Evolutionary conservation across 2,113 vertebrate genomes (phyloP), one percentile per base, ranked within the genome.

Genomic region (Progne subis): DNA sequence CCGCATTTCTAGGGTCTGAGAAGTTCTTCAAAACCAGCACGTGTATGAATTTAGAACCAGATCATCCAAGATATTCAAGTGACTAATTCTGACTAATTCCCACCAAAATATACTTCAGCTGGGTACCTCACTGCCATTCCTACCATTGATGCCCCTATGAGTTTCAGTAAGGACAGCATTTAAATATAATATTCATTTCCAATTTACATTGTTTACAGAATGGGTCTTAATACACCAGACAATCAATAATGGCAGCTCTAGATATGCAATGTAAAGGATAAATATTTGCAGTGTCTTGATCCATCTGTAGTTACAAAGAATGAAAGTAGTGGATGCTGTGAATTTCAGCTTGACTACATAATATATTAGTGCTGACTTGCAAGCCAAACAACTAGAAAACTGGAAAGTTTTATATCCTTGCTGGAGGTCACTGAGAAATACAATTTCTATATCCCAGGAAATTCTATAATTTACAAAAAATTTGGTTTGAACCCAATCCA

Each of bases 181-280:
- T 56, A 34, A 67, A 44, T 37, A 67, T 2, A 11, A 4, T 59
- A 23, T 20, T 67, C 8, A n/a, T 81, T 14, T 50, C 85, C 5
- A 55, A 8, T 65, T 75, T 71, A 31, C 2, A 8, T 43, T 49
- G 5, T 72, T 79, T 56, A 26, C 0, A 1, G 8, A 55, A 63
- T 39, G 12, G 15, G 2, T 31, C 18, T 63, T 82, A 47, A 53
- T 68, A 19, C 6, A 82, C 4, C 9, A 63, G 3, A 12, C 1
- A 3, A 50, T 78, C 63, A 81, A 39, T 24, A 79, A 47, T 12
- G 20, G 11, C 37, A 68, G 37, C 16, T 47, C 15, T 29, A 84
- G 43, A 55, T 20, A 39, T 25, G 16, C 12, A 65, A 6, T 3
- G 0, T 37, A 67, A 50, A 20, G 3, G 11, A n/a, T 26, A 41